Base-by-base conservation (phyloP, 2,797 vertebrate genomes). In the Crypturellus tataupa region DNA sequence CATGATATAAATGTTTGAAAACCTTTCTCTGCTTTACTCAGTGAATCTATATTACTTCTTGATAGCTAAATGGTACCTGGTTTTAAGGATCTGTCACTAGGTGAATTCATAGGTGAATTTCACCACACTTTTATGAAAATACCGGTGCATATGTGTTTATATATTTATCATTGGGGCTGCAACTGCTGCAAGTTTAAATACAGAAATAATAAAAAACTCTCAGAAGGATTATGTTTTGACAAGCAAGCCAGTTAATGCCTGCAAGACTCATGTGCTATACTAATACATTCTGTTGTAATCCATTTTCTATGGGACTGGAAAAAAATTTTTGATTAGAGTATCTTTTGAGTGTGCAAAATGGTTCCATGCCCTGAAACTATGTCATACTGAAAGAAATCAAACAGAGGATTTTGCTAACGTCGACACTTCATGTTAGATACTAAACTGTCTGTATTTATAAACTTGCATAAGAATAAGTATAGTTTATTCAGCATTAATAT, bases 231-330 rank as follows among this genome's bases (percentile, higher is more conserved):
- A 12, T 56, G 42, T 47, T 79, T 81, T 90, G 82, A 63, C 19
- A 82, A 46, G 53, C 35, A 80, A 91, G 15, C 12, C 31, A 62
- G 31, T 64, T 86, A 67, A 86, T 93, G 68, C 11, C 85, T 94
- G 17, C 17, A 51, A 80, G 39, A 77, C 63, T 58, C 55, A 21
- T 44, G 17, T 76, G 71, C 81, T 93, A 68, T 64, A 71, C 68
- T 93, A 95, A 90, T 29, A 85, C 62, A 55, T 10, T 83, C 11
- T 12, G 2, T 49, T 89, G 60, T 85, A 82, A 95, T 77, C 39
- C 60, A 70, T 91, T 95, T 85, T 91, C 77, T 84, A 51, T 44
- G 81, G 78, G 85, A 96, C 60, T 56, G 73, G 88, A 86, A 95
- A 63, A 86, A 80, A 20, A 39, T 47, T 49, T 87, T 95, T 91